phyloP scores from a whole-genome alignment of 1,140 invertebrate species.

The Chironomus striatipennis region DNA sequence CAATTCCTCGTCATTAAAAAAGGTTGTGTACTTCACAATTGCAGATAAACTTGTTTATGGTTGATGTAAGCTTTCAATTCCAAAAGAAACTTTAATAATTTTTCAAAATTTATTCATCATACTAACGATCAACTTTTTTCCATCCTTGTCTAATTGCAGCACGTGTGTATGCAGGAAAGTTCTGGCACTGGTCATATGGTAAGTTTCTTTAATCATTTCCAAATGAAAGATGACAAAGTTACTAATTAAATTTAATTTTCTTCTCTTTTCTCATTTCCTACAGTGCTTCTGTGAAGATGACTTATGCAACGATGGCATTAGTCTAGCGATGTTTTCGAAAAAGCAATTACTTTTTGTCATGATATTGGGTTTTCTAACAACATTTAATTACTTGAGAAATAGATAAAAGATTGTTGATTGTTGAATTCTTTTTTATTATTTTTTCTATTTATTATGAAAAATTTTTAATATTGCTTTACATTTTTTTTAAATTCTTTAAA shows the following conservation, averaged over 20 bases:
- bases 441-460: neutral
- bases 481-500: neutral
- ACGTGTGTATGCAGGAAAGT: conserved; percentile 97
- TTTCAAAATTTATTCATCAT: neutral
- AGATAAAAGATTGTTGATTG: conserved; percentile 17
- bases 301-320: conserved; percentile 63
- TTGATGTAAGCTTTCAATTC: conserved; percentile 49
- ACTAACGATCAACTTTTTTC: neutral
- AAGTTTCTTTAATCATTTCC: neutral
- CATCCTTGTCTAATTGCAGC: conserved; percentile 33
- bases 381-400: conserved; percentile 14
- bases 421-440: neutral
- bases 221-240: neutral
- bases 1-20: neutral
- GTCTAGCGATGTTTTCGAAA: conserved; percentile 9
- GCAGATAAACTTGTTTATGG: conserved; percentile 94
- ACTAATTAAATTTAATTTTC: neutral
- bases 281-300: conserved; percentile 94
- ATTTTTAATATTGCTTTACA: neutral
- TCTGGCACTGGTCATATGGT: conserved; percentile 85
- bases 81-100: neutral
- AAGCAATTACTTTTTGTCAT: neutral
- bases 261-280: neutral
- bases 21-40: conserved; percentile 86
- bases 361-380: conserved; percentile 18